phyloP scores from a whole-genome alignment of 2,113 vertebrate species.

The Rhinolophus ferrumequinum region DNA sequence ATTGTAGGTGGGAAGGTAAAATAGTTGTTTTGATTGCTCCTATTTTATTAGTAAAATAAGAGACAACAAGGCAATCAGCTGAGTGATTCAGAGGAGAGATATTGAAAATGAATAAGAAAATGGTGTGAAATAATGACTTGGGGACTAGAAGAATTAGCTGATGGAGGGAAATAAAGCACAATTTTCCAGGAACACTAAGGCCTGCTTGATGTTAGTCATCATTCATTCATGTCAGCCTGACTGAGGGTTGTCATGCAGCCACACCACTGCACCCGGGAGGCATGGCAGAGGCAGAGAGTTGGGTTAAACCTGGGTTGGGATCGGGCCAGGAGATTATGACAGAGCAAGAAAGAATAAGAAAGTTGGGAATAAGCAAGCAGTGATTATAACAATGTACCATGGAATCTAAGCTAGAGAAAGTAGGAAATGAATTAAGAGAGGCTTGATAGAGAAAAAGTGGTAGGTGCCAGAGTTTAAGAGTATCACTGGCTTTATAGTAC shows the following conservation, averaged over 20 bases:
- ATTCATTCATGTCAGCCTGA: neutral
- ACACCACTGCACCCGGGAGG: neutral
- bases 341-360: neutral
- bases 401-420: neutral
- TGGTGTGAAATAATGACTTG: neutral
- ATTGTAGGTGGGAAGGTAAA: neutral
- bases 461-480: neutral
- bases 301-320: neutral
- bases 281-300: neutral
- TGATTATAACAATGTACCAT: neutral
- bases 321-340: neutral
- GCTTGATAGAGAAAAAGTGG: neutral
- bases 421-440: neutral
- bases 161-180: neutral
- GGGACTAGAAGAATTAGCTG: neutral
- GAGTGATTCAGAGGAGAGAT: neutral
- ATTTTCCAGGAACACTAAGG: neutral
- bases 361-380: neutral
- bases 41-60: neutral
- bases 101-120: neutral
- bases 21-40: neutral
- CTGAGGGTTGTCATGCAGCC: neutral
- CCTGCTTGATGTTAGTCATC: neutral
- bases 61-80: neutral
- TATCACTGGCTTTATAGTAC: neutral